A percentile compares a stretch with the other conserved stretches of the same genome.
Evolutionary conservation across 2,888 invertebrate species (phyloP).

Genomic region (Neoscelio sp.): DNA sequence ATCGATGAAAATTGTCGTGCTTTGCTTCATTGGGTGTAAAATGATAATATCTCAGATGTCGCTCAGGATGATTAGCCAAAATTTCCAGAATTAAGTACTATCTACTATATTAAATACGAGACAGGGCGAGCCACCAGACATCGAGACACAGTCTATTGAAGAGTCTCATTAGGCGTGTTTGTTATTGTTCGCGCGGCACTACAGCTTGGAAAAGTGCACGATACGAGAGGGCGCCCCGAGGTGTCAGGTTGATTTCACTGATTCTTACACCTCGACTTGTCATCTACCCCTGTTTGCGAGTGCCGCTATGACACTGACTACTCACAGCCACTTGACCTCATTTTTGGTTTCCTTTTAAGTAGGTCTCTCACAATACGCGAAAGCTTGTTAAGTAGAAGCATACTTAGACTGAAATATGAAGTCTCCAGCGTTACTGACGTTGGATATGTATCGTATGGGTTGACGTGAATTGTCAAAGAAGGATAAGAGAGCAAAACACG

Average conservation of each 20-base stretch:
- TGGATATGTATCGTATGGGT: conserved; percentile 60
- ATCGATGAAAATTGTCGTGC: neutral
- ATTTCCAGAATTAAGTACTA: too few species aligned
- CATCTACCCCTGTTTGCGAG: conserved; percentile 66
- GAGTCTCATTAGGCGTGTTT: conserved; percentile 83
- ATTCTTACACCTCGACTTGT: conserved; percentile 80
- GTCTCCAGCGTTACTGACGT: conserved; percentile 60
- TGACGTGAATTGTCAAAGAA: conserved; percentile 43
- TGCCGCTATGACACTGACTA: conserved; percentile 67
- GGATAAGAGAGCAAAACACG: conserved; percentile 39
- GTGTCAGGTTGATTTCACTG: conserved; percentile 82
- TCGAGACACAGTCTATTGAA: conserved; percentile 78
- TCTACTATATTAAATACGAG: too few species aligned
- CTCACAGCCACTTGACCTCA: conserved; percentile 81
- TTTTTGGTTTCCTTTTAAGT: conserved; percentile 83
- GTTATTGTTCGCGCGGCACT: conserved; percentile 82
- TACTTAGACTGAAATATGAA: conserved; percentile 79
- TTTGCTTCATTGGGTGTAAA: too few species aligned
- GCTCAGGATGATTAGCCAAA: too few species aligned
- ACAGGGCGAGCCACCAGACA: conserved; percentile 61
- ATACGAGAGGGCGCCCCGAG: conserved; percentile 81
- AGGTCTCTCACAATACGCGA: conserved; percentile 81
- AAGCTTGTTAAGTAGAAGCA: conserved; percentile 82
- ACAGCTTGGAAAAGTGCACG: conserved; percentile 76
- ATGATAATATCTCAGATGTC: too few species aligned